phyloP scores from a whole-genome alignment of 2,113 vertebrate species.

The Sus scrofa region T2T-Sscrofa CM000830.6:109629501-109630000 shows the following conservation, averaged over 20 bases:
- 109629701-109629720: background rate
- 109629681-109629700: constrained; percentile 17
- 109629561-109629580: background rate
- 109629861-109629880: background rate
- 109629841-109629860: background rate
- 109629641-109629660: background rate
- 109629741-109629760: background rate
- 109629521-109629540: background rate
- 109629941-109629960: background rate
- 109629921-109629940: constrained; percentile 1
- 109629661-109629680: background rate
- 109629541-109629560: background rate
- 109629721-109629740: background rate
- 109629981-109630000: background rate
- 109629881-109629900: background rate
- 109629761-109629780: background rate
- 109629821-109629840: background rate
- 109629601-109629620: constrained; percentile 25
- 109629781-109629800: background rate
- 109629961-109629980: background rate
- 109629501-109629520: background rate
- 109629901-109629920: background rate
- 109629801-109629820: background rate
- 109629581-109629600: background rate
- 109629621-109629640: background rate